These are phyloP conservation scores for Anser cygnoides DNA, from an alignment of 2,113 vertebrate species.

Conservation along the genomic window DNA sequence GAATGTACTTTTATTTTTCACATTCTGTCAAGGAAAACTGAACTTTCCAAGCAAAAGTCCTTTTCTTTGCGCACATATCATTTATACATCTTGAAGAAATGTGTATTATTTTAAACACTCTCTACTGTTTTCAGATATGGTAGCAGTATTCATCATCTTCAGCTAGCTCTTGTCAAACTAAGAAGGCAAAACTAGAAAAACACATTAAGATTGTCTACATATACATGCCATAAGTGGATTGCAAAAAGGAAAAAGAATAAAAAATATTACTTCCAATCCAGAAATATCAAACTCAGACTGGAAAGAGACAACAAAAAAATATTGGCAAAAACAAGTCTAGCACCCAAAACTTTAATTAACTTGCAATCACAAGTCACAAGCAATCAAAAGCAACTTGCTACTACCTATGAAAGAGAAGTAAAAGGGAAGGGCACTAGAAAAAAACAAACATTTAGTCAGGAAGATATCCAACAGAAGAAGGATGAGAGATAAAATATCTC, in stretches of 20 bases:
- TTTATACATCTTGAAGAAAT: neutral
- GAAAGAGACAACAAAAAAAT: neutral
- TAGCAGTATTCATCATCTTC: neutral
- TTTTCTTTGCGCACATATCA: neutral
- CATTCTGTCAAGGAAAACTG: neutral
- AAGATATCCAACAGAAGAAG: neutral
- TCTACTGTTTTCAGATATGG: neutral
- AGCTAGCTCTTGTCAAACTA: neutral
- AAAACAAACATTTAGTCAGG: neutral
- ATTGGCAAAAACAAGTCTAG: neutral
- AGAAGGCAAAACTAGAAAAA: neutral
- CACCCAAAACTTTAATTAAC: neutral
- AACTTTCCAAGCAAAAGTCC: neutral
- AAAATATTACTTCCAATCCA: neutral
- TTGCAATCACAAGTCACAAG: neutral
- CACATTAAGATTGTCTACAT: neutral
- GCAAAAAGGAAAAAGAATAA: accelerated
- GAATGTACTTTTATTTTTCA: neutral
- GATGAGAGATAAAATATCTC: neutral
- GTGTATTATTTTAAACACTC: neutral
- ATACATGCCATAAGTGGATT: neutral
- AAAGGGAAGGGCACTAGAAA: neutral
- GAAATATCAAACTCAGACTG: neutral
- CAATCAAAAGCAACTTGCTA: neutral
- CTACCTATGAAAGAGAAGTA: neutral